These are phyloP conservation scores for Theonella swinhoei DNA, from an alignment of 37 sponge, comb jelly and placozoan species.

Conservation along the genomic window DNA sequence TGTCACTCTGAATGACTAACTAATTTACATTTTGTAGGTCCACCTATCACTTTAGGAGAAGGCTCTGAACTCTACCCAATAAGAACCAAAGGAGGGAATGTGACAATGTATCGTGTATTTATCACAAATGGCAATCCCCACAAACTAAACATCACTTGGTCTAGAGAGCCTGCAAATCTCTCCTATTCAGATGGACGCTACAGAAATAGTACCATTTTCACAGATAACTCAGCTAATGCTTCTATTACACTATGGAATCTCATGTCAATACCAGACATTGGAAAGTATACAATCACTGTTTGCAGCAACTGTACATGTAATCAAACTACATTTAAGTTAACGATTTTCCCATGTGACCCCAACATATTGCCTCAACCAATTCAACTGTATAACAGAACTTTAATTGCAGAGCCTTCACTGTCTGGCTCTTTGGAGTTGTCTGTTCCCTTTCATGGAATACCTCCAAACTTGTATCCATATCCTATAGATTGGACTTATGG, in stretches of 20 bases:
- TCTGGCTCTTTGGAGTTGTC: neutral
- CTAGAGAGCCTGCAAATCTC: neutral
- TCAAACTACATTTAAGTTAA: neutral
- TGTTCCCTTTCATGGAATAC: neutral
- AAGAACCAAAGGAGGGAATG: neutral
- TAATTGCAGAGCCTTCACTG: neutral
- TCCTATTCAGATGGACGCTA: neutral
- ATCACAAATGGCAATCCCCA: neutral
- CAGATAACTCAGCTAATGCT: neutral
- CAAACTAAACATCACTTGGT: neutral
- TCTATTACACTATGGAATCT: neutral
- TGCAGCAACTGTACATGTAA: neutral
- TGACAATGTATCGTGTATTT: neutral
- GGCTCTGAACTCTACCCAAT: neutral
- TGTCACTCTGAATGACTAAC: too few species aligned
- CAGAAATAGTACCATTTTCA: neutral
- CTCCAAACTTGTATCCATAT: neutral
- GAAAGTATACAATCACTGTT: neutral
- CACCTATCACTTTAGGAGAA: neutral
- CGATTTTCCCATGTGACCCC: neutral
- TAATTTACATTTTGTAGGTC: too few species aligned
- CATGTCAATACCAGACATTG: neutral
- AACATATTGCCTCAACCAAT: neutral
- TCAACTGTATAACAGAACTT: neutral
- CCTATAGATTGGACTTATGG: neutral